Evolutionary conservation across 2,113 vertebrate genomes (phyloP), one percentile per base, ranked within the genome.

Genomic region (Aleadryas rufinucha): DNA sequence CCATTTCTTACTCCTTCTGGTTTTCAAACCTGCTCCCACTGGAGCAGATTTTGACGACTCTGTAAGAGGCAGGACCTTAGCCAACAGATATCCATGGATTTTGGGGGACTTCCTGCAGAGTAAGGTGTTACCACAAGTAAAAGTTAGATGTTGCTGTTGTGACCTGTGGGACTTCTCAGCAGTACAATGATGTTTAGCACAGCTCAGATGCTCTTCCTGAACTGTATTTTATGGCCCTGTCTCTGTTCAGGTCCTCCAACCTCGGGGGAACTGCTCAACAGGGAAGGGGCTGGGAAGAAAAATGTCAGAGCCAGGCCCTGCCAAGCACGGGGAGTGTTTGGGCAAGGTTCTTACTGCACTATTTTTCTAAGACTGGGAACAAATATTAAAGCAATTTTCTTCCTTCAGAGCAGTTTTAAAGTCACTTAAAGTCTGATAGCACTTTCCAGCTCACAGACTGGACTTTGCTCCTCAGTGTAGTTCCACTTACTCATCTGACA

Each of bases 391-490:
- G 41, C 33, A 37, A 41, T 86, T 95, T 85, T 59, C 70, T 77
- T 85, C 64, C 44, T 83, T 84, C 33, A 9, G 54, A 84, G 35
- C 24, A 52, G 33, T 74, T 90, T 93, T 81, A 61, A 83, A 90
- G 61, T 72, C 74, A 72, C n/a, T 65, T 47, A 33, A 82, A 83
- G 19, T 59, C 65, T 31, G 13, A 90, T 39, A 70, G 26, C 15
- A 41, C 47, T 88, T 85, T 94, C 27, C 9, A 74, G 20, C 42
- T 64, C 8, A 3, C 47, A 80, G 23, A 66, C 54, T 50, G 63
- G 54, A 39, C 75, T 93, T 70, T 65, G 53, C 44, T 65, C 30
- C 45, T 69, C 24, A 0, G 30, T 50, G 42, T 23, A 61, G 70
- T 9, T 57, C n/a, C 70, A 65, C 41, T 91, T 65, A 74, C 87